phyloP scores from a whole-genome alignment of 2,888 invertebrate genomes.

The Thelaira solivaga region DNA sequence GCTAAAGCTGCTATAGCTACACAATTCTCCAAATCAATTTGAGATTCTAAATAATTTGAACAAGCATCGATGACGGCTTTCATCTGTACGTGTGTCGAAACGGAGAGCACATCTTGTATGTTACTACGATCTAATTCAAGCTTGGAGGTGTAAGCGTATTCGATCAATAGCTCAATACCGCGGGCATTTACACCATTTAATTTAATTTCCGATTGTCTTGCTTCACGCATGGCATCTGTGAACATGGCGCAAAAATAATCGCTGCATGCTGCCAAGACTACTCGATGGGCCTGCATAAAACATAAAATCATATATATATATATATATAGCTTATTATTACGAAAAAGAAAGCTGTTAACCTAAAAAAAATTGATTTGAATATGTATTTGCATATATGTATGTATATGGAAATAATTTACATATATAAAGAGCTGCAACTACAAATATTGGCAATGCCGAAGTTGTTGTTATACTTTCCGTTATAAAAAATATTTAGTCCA shows the following conservation, averaged over 20 bases:
- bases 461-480: too few relatives aligned
- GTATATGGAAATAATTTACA: too few relatives aligned
- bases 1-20: conserved; percentile 84
- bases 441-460: too few relatives aligned
- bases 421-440: too few relatives aligned
- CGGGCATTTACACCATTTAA: conserved; percentile 83
- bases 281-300: conserved; percentile 80
- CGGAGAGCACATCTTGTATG: conserved; percentile 83
- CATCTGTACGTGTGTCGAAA: conserved; percentile 83
- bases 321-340: too few relatives aligned
- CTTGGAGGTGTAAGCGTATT: conserved; percentile 84
- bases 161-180: conserved; percentile 81
- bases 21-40: conserved; percentile 84
- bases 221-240: conserved; percentile 83
- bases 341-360: too few relatives aligned
- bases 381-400: too few relatives aligned
- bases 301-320: conserved; percentile 46
- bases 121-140: conserved; percentile 78
- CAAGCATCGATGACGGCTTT: conserved; percentile 83
- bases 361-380: too few relatives aligned
- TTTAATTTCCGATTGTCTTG: conserved; percentile 81
- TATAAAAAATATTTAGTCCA: too few relatives aligned
- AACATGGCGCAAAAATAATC: conserved; percentile 88
- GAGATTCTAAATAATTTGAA: conserved; percentile 81
- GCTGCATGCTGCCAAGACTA: conserved; percentile 84